These are phyloP conservation scores for Pollachius pollachius DNA, from an alignment of 2,113 vertebrate genomes.

Conservation along the genomic window DNA sequence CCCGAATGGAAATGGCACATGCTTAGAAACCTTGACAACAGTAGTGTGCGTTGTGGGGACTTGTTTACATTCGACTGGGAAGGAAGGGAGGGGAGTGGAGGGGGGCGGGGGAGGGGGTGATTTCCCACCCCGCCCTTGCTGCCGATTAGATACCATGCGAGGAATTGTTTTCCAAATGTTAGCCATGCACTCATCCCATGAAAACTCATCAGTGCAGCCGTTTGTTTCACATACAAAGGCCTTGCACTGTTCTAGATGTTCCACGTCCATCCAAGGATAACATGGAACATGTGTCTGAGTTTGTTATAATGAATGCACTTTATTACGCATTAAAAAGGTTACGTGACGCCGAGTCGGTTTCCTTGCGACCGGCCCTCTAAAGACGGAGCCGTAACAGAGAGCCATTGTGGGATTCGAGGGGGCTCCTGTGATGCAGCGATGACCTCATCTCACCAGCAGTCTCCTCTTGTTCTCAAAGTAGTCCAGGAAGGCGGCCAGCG, in stretches of 20 bases:
- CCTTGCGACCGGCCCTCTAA: neutral
- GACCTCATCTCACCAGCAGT: constrained; percentile 85
- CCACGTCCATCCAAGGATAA: no score
- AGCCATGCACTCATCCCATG: constrained; percentile 35
- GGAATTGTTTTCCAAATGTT: constrained; percentile 37
- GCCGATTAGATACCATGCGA: constrained; percentile 44
- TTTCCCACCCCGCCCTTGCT: constrained; percentile 33
- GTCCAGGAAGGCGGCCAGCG: constrained; percentile 80
- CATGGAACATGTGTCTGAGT: no score
- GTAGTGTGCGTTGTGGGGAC: constrained; percentile 8
- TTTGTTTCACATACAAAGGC: neutral
- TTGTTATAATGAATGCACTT: no score
- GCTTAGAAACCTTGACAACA: no score
- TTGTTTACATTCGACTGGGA: constrained; percentile 48
- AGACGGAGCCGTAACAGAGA: neutral
- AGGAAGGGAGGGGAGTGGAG: constrained; percentile 16
- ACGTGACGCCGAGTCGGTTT: no score
- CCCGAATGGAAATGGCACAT: no score
- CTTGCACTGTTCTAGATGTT: no score
- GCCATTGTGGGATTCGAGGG: neutral
- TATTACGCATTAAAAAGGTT: no score
- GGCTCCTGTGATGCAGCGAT: neutral
- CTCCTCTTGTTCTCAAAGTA: constrained; percentile 92
- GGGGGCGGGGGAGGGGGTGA: neutral
- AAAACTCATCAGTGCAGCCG: neutral